These are phyloP conservation scores for Rattus rattus DNA, from an alignment of 2,113 vertebrate species.

Conservation along the genomic window DNA sequence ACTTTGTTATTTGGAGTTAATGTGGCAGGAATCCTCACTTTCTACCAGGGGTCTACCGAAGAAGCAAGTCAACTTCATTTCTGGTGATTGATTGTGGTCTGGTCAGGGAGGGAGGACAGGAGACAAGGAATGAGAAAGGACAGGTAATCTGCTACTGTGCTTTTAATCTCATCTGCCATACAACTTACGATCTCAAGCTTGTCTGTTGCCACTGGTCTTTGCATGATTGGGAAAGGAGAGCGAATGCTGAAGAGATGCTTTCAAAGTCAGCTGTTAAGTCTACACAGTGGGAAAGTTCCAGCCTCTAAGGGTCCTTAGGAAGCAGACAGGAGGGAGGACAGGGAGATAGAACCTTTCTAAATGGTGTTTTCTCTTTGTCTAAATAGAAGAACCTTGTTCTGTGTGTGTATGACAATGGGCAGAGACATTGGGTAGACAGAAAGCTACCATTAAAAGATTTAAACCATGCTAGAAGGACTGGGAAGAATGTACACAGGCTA, in stretches of 20 bases:
- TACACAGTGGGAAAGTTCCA: background rate
- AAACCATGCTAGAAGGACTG: background rate
- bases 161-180: background rate
- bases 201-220: background rate
- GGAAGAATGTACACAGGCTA: background rate
- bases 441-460: background rate
- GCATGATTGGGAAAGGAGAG: background rate
- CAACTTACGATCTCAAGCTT: background rate
- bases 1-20: background rate
- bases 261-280: background rate
- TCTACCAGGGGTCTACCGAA: background rate
- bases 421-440: background rate
- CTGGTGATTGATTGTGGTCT: background rate
- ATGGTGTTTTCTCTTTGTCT: background rate
- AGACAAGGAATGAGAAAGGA: background rate
- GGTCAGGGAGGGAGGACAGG: background rate
- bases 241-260: background rate
- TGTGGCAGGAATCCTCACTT: background rate
- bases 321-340: background rate
- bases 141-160: background rate
- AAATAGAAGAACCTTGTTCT: background rate
- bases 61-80: background rate
- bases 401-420: background rate
- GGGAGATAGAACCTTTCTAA: background rate
- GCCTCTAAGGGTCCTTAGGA: background rate